Conservation (phyloP, 2,113 vertebrate species). For the Neogobius melanostomus region DNA sequence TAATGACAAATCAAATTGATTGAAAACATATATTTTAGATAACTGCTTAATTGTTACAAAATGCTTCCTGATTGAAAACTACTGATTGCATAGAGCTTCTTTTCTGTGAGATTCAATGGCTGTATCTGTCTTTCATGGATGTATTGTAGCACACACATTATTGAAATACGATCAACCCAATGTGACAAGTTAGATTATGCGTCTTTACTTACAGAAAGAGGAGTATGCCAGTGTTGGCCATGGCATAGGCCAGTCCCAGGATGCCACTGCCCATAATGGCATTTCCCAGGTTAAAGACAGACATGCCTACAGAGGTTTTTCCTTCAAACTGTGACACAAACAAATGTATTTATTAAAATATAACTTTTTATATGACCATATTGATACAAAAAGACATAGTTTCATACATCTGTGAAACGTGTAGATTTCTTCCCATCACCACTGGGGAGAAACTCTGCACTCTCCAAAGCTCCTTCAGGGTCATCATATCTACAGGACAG, state of each 20-base stretch:
- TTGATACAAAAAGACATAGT: not conserved
- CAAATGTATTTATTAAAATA: not conserved
- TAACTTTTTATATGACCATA: not conserved
- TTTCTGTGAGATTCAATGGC: too few species aligned
- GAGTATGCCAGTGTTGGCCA: constrained; percentile 96
- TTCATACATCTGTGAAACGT: constrained; percentile 89
- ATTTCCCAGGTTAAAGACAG: constrained; percentile 97
- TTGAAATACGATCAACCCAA: too few species aligned
- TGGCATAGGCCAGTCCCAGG: constrained; percentile 95
- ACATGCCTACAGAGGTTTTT: constrained; percentile 98
- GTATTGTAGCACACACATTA: too few species aligned
- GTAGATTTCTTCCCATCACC: constrained; percentile 82
- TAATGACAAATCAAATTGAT: too few species aligned
- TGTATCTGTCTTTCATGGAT: too few species aligned
- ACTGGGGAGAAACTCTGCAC: constrained; percentile 85
- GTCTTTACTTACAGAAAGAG: constrained; percentile 92
- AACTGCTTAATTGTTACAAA: too few species aligned
- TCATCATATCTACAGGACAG: constrained; percentile 81
- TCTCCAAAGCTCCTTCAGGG: constrained; percentile 75
- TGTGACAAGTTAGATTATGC: too few species aligned
- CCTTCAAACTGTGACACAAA: constrained; percentile 87
- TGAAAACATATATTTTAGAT: too few species aligned
- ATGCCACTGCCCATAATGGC: constrained; percentile 99
- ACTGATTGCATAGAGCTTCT: too few species aligned
- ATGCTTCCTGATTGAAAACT: too few species aligned